A percentile compares a stretch with the other conserved stretches of the same genome.
Evolutionary conservation across 2,888 invertebrate genomes (phyloP).

Genomic region (Pinctada fucata): DNA sequence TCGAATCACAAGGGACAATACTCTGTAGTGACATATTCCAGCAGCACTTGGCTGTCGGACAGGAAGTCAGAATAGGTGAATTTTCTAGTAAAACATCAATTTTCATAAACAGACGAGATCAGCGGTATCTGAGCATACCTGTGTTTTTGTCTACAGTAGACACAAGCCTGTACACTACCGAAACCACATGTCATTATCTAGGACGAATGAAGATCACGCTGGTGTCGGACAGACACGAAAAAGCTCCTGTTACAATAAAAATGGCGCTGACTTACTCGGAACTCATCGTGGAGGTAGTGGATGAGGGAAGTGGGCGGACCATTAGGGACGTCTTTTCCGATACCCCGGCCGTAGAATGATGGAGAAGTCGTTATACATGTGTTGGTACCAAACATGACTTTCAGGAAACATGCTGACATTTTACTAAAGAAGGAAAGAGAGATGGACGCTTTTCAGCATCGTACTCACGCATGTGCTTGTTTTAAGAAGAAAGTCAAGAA

Average conservation of each 20-base stretch:
- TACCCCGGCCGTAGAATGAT: slow-evolving; percentile 26
- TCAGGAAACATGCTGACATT: no score
- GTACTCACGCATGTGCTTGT: no score
- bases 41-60: slow-evolving; percentile 25
- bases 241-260: slow-evolving; percentile 30
- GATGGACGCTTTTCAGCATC: no score
- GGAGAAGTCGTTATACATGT: not conserved
- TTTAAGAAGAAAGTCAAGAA: no score
- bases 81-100: slow-evolving; percentile 22
- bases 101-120: slow-evolving; percentile 33
- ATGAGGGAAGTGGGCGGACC: slow-evolving; percentile 38
- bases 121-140: slow-evolving; percentile 34
- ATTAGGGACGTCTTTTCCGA: slow-evolving; percentile 37
- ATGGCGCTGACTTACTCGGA: slow-evolving; percentile 42
- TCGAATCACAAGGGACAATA: slow-evolving; percentile 24
- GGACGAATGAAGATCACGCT: slow-evolving; percentile 38
- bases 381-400: no score
- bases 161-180: slow-evolving; percentile 32
- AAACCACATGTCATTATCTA: slow-evolving; percentile 36
- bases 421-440: no score
- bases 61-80: slow-evolving; percentile 36
- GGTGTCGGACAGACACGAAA: slow-evolving; percentile 26
- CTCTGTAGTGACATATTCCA: slow-evolving; percentile 34
- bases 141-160: slow-evolving; percentile 31
- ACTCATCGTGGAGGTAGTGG: slow-evolving; percentile 37